phyloP scores from a whole-genome alignment of 92 coral and sea anemone species.

The Umimayanthus kanabou region DNA sequence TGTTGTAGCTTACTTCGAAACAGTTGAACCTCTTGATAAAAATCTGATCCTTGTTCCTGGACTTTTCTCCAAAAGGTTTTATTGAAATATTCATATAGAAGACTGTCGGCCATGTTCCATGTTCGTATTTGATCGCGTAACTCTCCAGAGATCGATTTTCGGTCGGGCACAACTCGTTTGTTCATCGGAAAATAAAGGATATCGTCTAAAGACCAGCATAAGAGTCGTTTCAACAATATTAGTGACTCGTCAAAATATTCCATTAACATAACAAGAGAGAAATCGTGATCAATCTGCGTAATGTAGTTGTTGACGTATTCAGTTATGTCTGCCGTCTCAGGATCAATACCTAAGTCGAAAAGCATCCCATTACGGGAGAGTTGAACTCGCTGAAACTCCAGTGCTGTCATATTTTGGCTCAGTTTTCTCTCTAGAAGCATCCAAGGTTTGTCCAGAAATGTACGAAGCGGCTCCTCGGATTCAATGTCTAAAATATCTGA shows the following conservation, averaged over 20 bases:
- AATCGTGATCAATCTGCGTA: conserved; percentile 41
- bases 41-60: conserved; percentile 66
- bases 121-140: conserved; percentile 63
- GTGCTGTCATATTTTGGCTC: conserved; percentile 42
- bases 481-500: conserved; percentile 38
- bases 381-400: conserved; percentile 54
- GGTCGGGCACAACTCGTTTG: conserved; percentile 37
- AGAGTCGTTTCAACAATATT: conserved; percentile 47
- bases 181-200: conserved; percentile 48
- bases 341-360: conserved; percentile 53
- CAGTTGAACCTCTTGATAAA: conserved; percentile 55
- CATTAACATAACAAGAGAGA: conserved; percentile 56
- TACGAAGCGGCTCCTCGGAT: conserved; percentile 29
- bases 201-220: conserved; percentile 60
- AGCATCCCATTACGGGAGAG: conserved; percentile 62
- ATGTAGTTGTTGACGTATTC: conserved; percentile 28
- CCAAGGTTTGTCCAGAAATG: conserved; percentile 56
- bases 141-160: conserved; percentile 46
- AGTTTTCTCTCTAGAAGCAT: conserved; percentile 47
- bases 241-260: conserved; percentile 59
- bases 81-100: conserved; percentile 56
- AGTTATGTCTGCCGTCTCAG: conserved; percentile 24
- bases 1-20: conserved; percentile 56
- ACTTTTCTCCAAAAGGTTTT: conserved; percentile 76
- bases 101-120: conserved; percentile 30